Percentiles rank a stretch among this genome's conserved stretches.
These are phyloP conservation scores for Blera fallax DNA, from an alignment of 2,888 invertebrate species.

Conservation along the genomic window DNA sequence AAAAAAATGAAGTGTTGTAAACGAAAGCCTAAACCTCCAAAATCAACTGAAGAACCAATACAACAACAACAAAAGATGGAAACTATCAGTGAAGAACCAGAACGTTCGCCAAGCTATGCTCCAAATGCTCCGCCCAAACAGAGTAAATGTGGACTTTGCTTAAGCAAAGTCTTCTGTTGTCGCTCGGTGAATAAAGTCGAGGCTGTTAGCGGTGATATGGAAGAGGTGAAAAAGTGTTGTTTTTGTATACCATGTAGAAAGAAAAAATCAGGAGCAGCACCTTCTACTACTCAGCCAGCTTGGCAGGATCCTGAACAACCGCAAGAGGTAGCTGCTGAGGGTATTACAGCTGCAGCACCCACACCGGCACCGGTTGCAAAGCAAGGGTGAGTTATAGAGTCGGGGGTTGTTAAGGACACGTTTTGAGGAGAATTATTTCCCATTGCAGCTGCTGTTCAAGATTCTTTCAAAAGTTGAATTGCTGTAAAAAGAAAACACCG, in stretches of 20 bases:
- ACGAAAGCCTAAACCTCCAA: slow-evolving; percentile 82
- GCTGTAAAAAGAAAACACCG: slow-evolving; percentile 82
- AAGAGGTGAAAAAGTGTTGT: slow-evolving; percentile 79
- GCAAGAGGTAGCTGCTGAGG: slow-evolving; percentile 81
- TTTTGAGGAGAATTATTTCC: neutral
- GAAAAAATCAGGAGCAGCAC: slow-evolving; percentile 66
- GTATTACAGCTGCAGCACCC: slow-evolving; percentile 82
- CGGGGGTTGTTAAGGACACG: neutral
- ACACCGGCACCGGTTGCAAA: slow-evolving; percentile 47
- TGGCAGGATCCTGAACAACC: slow-evolving; percentile 79
- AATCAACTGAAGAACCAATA: slow-evolving; percentile 45
- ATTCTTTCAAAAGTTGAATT: slow-evolving; percentile 79
- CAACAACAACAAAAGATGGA: slow-evolving; percentile 70
- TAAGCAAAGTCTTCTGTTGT: slow-evolving; percentile 81
- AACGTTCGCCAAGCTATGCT: slow-evolving; percentile 34
- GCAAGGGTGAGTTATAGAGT: slow-evolving; percentile 24
- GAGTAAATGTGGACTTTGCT: slow-evolving; percentile 79
- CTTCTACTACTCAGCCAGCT: slow-evolving; percentile 73
- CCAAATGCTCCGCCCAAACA: slow-evolving; percentile 73
- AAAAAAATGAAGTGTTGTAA: slow-evolving; percentile 81
- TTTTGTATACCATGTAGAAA: slow-evolving; percentile 81
- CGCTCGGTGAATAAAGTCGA: slow-evolving; percentile 81
- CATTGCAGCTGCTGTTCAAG: slow-evolving; percentile 79
- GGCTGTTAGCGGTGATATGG: slow-evolving; percentile 78
- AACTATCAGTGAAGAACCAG: slow-evolving; percentile 73